These are phyloP conservation scores for Papilio demoleus DNA, from an alignment of 2,888 invertebrate genomes.

Conservation along the genomic window DNA sequence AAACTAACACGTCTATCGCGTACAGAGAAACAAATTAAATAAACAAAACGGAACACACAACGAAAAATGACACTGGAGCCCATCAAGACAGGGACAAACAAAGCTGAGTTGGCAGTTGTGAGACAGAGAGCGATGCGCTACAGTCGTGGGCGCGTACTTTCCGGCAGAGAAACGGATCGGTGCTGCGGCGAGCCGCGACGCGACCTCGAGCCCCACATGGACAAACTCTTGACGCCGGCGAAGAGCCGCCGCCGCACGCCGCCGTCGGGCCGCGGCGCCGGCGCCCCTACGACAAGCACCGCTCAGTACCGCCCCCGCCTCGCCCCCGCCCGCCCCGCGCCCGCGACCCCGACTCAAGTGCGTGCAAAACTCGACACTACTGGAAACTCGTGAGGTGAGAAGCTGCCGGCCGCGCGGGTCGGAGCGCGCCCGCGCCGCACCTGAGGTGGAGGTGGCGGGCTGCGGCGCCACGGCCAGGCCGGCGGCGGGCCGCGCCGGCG, in stretches of 20 bases:
- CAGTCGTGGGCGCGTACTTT: conserved; percentile 87
- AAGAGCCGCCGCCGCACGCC: conserved; percentile 90
- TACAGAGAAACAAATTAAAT: conserved; percentile 65
- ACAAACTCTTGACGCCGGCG: conserved; percentile 92
- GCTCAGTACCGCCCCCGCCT: conserved; percentile 71
- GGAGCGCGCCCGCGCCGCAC: conserved; percentile 77
- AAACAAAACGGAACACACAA: conserved; percentile 75
- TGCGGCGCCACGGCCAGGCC: conserved; percentile 87
- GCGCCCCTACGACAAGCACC: conserved; percentile 79
- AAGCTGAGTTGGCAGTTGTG: conserved; percentile 72
- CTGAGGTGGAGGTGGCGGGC: conserved; percentile 88
- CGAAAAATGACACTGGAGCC: conserved; percentile 74
- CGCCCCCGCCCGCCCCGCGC: conserved; percentile 67
- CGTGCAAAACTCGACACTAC: conserved; percentile 80
- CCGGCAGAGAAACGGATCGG: conserved; percentile 93
- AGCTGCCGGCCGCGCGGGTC: conserved; percentile 65
- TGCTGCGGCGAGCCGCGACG: conserved; percentile 88
- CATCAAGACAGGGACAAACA: conserved; percentile 74
- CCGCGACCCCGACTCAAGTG: conserved; percentile 69
- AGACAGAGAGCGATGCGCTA: conserved; percentile 74
- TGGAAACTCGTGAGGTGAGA: conserved; percentile 78
- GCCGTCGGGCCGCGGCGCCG: conserved; percentile 82
- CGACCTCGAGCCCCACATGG: conserved; percentile 88
- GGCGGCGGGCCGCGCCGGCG: conserved; percentile 75
- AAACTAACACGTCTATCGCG: conserved; percentile 78